Base-by-base conservation (phyloP, 2,797 vertebrate species). In the Cyclura pinguis region DNA sequence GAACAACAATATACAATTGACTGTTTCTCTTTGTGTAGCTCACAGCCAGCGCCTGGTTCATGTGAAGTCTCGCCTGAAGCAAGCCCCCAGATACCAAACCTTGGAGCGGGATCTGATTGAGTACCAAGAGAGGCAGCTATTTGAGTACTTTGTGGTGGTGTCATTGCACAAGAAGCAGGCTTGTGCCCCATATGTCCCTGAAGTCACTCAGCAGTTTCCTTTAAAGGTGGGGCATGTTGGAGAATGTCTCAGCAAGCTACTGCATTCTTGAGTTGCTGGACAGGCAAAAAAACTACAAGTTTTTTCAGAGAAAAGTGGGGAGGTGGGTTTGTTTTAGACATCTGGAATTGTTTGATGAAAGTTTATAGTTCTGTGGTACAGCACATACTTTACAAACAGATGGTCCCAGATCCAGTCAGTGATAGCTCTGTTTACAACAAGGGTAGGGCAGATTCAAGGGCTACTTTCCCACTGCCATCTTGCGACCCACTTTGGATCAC, bases 61-160 rank as follows among this genome's bases (percentile, higher is more conserved):
- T 0, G 97, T 98, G 94, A 97, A 98, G 88, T 97, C 98, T 0
- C 96, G 97, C 92, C 94, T 98, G 95, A 98, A 97, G 93, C 97
- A 98, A 93, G 94, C 96, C 0, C 97, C 97, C 0, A 96, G 96
- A 2, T 97, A 97, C 95, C 97, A 97, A 0, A 94, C 96, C 4
- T 89, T 97, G 80, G 97, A 97, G 93, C 94, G 96, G 29, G 98
- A 98, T 89, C 95, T 97, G 67, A 91, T 97, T 0, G 98, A 98
- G 77, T 97, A 96, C 35, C 98, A 97, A 92, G 98, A 98, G 94
- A 97, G 98, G 84, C 97, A 98, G 94, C 98, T 99, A 59, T 98
- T 99, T 47, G 98, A 99, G 89, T 99, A 98, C 92, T 99, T 99
- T 0, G 97, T 99, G 0, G 98, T 98, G 5, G 98, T 98, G 90